Evolutionary conservation across 2,888 invertebrate genomes (phyloP), one percentile per base, ranked within the genome.

Genomic region (Oligia latruncula): DNA sequence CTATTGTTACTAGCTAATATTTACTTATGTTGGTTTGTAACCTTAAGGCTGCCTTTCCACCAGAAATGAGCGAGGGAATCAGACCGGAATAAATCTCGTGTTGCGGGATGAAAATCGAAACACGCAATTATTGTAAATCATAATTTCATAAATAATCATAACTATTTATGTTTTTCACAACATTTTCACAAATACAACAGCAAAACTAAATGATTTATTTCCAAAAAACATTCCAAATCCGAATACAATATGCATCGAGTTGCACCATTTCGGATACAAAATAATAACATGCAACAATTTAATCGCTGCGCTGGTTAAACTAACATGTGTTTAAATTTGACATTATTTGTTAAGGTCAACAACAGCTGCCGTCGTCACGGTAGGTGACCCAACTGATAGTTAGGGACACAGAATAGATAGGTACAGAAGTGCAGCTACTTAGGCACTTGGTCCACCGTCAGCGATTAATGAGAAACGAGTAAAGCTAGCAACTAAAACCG

Each of bases 311-410:
- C 76, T 71, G 66, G 85, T 88, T 86, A 87, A 84, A 79, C 71
- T 75, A 90, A 87, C 89, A 83, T 89, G 89, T 88, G 84, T 89
- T 90, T 90, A 89, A 88, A 86, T 88, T 90, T 90, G 90, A 90
- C 90, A 90, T 90, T 90, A 90, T 89, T 88, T 88, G 90, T 89
- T 90, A 88, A 90, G 80, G 88, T 84, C 71, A 82, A 80, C 78
- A 88, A 83, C 88, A 89, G 88, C 86, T 87, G 88, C 40, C 40
- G 74, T 46, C 81, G 90, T 90, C 80, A 92, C 88, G 91, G 90
- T 91, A 73, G 82, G 88, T 90, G 86, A 89, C 68, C 82, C 60
- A 71, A 82, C 78, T 87, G 79, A 83, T 82, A 84, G 81, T 78
- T 80, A 71, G 6, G 23, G 20, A 55, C 79, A 68, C 23, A 13